Percentiles rank a stretch among this genome's conserved stretches.
phyloP scores from a whole-genome alignment of 2,888 invertebrate genomes.

The Morpho deidamia region DNA sequence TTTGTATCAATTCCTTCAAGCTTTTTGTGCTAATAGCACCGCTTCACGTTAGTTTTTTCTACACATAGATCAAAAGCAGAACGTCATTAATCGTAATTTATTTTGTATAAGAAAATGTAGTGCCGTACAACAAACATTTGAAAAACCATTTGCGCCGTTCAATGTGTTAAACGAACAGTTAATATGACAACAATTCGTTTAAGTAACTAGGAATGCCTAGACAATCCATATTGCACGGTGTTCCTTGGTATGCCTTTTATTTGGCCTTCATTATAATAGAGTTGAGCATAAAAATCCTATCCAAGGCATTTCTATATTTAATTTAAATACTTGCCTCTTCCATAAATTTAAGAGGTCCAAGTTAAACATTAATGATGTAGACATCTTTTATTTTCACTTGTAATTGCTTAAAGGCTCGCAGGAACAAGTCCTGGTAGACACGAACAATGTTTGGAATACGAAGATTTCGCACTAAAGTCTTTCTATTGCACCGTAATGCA shows the following conservation, averaged over 20 bases:
- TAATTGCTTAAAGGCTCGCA: constrained; percentile 24
- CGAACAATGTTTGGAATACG: constrained; percentile 36
- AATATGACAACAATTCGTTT: no score
- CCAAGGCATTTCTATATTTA: constrained; percentile 17
- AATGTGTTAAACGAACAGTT: no score
- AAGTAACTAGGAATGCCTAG: neutral
- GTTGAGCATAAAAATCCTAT: constrained; percentile 1
- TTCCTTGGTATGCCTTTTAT: constrained; percentile 2
- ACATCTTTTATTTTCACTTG: constrained; percentile 24
- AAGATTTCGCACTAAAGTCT: constrained; percentile 37
- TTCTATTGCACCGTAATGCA: constrained; percentile 48
- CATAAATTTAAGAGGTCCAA: constrained; percentile 19
- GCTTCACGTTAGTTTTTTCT: no score
- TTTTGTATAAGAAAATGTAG: no score
- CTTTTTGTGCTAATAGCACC: no score
- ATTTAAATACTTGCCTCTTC: constrained; percentile 19
- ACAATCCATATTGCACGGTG: constrained; percentile 3
- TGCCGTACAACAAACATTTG: no score
- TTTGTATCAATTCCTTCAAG: no score
- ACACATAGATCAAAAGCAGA: no score
- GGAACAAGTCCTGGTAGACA: constrained; percentile 18
- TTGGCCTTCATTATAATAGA: constrained; percentile 7
- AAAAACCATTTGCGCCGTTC: no score
- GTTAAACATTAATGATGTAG: constrained; percentile 18
- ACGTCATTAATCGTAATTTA: no score